A percentile compares a stretch with the other conserved stretches of the same genome.
Evolutionary conservation across 2,113 vertebrate genomes (phyloP).

Genomic region (Lagopus leucura): DNA sequence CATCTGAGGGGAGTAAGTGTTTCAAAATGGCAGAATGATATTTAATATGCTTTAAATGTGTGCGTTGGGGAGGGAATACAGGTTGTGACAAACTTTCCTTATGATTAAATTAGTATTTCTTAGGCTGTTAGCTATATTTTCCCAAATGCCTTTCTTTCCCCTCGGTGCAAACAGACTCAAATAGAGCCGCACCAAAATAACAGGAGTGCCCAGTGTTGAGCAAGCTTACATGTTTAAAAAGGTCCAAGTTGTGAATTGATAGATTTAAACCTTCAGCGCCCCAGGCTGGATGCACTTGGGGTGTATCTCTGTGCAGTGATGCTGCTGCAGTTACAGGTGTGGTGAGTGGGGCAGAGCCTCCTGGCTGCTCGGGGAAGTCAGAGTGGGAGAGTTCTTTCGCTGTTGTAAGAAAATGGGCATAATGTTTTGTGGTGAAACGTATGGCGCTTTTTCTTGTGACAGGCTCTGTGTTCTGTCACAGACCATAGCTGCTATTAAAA

Average conservation of each 20-base stretch:
- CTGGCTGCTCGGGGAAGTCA: fast-evolving
- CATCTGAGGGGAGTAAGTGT: not conserved
- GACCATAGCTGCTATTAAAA: not conserved
- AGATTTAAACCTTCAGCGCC: not conserved
- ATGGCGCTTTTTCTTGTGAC: fast-evolving
- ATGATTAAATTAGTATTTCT: not conserved
- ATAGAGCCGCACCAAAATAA: not conserved
- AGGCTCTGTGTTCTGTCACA: not conserved
- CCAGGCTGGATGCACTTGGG: not conserved
- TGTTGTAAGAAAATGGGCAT: not conserved
- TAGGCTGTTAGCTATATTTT: not conserved
- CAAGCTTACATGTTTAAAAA: not conserved
- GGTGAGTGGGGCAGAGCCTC: not conserved
- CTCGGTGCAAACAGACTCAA: not conserved
- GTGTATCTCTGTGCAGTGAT: fast-evolving
- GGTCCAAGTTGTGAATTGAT: not conserved
- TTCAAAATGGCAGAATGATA: not conserved
- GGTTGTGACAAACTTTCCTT: not conserved
- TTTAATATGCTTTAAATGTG: not conserved
- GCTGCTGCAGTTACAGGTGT: not conserved
- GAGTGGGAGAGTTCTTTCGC: not conserved
- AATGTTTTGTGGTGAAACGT: not conserved
- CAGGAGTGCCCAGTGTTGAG: not conserved
- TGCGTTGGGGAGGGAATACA: not conserved
- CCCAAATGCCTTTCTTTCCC: not conserved